Evolutionary conservation across 1,140 invertebrate species (phyloP), one percentile per base, ranked within the genome.

Genomic region (Chionoecetes opilio): DNA sequence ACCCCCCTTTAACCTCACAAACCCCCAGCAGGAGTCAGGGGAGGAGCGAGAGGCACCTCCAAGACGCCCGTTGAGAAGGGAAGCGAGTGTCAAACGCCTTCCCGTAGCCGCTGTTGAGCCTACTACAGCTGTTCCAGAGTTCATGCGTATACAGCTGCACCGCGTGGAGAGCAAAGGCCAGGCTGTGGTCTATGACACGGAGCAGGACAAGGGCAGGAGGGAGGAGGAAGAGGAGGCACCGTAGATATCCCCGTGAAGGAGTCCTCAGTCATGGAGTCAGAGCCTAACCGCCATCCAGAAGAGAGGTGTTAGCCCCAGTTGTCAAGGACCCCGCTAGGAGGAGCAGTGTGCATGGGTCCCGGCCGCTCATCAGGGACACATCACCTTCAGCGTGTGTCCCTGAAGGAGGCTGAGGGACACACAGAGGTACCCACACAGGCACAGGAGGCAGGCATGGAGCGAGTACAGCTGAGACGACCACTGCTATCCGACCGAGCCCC

Each of bases 91-190:
- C 34, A 95, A 93, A 89, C 84, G 87, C 3, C 31, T 41, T 84
- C 37, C 84, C 11, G 29, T 41, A 53, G 53, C 41, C 0, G 35
- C 90, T 21, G 46, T 88, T 94, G 96, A 96, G 46, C 41, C 93
- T 29, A 32, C 84, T 82, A 63, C 41, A 21, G 37, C 97, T 38
- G 97, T 98, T n/a, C 98, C 98, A 1, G 98, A 98, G 97, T 98
- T 98, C 96, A 97, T 98, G 96, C 97, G 98, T 96, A 98, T 98
- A 88, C 98, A 98, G 96, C 96, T 98, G 87, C 98, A 98, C 95
- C 98, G 97, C 96, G 98, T 98, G 75, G 98, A 98, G 63, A 96
- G 93, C 63, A 96, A 96, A 90, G 96, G 96, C 8, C 89, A 93
- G 32, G 75, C 85, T 41, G 92, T 95, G 38, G 87, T 95, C 88